phyloP scores from a whole-genome alignment of 2,888 invertebrate species.

The Himalopsyche anomala region DNA sequence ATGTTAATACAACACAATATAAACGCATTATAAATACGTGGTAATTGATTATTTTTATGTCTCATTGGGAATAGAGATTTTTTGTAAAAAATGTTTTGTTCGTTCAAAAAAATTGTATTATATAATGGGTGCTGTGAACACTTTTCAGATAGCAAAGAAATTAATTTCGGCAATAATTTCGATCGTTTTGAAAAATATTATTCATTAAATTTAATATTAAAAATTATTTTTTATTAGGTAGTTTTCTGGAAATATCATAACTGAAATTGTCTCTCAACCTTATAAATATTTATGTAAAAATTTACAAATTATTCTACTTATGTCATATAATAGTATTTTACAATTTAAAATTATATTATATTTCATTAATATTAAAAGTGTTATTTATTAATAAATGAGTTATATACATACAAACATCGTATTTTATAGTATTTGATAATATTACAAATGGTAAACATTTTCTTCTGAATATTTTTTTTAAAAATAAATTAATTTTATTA shows the following conservation, averaged over 20 bases:
- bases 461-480: background rate
- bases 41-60: no score
- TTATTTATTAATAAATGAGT: conserved; percentile 1
- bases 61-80: no score
- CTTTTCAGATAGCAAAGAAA: no score
- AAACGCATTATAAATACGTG: background rate
- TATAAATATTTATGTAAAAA: conserved; percentile 51
- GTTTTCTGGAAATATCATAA: conserved; percentile 14
- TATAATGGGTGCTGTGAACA: no score
- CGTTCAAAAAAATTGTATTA: no score
- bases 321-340: background rate
- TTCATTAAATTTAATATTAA: background rate
- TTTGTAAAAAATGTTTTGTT: no score
- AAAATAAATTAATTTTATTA: conserved; percentile 7
- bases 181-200: conserved; percentile 8
- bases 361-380: background rate
- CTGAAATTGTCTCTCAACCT: conserved; percentile 39
- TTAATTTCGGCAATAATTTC: background rate
- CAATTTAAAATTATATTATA: background rate
- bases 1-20: background rate
- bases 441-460: conserved; percentile 6
- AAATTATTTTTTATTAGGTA: background rate
- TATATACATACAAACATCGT: conserved; percentile 32
- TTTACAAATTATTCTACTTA: conserved; percentile 60
- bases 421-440: background rate